phyloP scores from a whole-genome alignment of 2,113 vertebrate genomes.

The Sebastes schlegelii region DNA sequence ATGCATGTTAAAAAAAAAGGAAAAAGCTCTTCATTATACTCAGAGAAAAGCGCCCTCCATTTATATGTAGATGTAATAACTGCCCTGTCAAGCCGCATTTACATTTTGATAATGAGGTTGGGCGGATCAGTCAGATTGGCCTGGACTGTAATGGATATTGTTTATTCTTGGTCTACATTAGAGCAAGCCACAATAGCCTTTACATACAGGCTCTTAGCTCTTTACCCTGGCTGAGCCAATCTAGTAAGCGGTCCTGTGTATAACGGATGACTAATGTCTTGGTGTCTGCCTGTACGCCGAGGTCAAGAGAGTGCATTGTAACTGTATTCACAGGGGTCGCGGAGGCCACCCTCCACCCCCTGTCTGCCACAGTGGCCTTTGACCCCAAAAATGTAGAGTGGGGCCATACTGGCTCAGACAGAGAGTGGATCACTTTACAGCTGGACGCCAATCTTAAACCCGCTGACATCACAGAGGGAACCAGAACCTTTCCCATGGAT shows the following conservation, averaged over 20 bases:
- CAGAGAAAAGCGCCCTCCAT: constrained; percentile 61
- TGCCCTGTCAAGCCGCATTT: constrained; percentile 52
- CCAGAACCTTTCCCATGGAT: constrained; percentile 78
- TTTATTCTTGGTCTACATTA: constrained; percentile 16
- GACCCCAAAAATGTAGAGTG: constrained; percentile 68
- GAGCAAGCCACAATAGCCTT: constrained; percentile 18
- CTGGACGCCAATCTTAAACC: constrained; percentile 78
- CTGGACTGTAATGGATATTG: constrained; percentile 6
- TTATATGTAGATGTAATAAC: constrained; percentile 79
- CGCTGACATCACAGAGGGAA: constrained; percentile 71
- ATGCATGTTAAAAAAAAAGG: constrained; percentile 67
- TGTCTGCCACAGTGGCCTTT: constrained; percentile 66
- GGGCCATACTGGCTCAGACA: constrained; percentile 68
- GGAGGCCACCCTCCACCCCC: constrained; percentile 40
- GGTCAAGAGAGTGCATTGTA: constrained; percentile 63
- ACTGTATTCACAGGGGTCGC: constrained; percentile 69
- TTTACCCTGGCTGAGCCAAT: background rate
- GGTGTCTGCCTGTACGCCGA: constrained; percentile 29
- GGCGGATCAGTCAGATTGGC: constrained; percentile 29
- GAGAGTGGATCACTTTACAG: constrained; percentile 81
- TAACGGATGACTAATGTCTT: constrained; percentile 51
- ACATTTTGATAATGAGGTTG: constrained; percentile 54
- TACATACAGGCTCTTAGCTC: background rate
- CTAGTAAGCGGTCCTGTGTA: constrained; percentile 13
- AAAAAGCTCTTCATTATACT: constrained; percentile 48